A percentile compares a stretch with the other conserved stretches of the same genome.
phyloP scores from a whole-genome alignment of 2,797 vertebrate species.

The Urophycis tenuis region DNA sequence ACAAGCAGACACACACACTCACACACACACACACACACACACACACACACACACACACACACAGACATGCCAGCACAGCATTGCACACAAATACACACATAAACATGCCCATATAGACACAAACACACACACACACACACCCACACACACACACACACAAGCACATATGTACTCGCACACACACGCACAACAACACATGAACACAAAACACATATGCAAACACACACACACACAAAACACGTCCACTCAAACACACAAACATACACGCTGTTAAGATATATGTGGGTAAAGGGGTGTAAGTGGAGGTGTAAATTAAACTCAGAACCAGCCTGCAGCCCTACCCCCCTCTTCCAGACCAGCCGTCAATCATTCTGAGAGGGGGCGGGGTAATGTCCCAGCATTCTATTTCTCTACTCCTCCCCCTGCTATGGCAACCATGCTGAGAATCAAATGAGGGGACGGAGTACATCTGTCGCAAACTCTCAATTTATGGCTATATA shows the following conservation, averaged over 20 bases:
- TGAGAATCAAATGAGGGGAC: conserved; percentile 18
- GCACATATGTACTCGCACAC: not conserved
- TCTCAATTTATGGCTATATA: conserved; percentile 8
- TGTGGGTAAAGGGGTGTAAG: conserved; percentile 5
- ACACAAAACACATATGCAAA: no score
- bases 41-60: no score
- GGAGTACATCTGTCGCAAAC: conserved; percentile 16
- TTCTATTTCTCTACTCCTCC: conserved; percentile 15
- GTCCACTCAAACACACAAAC: conserved; percentile 9
- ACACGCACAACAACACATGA: not conserved
- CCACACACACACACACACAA: not conserved
- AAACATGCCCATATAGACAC: not conserved
- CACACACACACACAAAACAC: not conserved
- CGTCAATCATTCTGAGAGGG: conserved; percentile 29
- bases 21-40: no score
- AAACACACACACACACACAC: not conserved
- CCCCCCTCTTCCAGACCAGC: conserved; percentile 11
- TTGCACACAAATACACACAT: no score
- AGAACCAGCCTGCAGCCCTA: conserved; percentile 12
- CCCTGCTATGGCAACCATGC: conserved; percentile 27
- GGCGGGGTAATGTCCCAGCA: conserved; percentile 23
- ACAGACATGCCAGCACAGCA: no score
- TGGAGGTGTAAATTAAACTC: conserved; percentile 26
- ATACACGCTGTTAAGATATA: conserved; percentile 2
- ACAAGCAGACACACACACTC: conserved; percentile 6